These are phyloP conservation scores for Geopemphigus sp. DNA, from an alignment of 1,140 invertebrate genomes.

Conservation along the genomic window DNA sequence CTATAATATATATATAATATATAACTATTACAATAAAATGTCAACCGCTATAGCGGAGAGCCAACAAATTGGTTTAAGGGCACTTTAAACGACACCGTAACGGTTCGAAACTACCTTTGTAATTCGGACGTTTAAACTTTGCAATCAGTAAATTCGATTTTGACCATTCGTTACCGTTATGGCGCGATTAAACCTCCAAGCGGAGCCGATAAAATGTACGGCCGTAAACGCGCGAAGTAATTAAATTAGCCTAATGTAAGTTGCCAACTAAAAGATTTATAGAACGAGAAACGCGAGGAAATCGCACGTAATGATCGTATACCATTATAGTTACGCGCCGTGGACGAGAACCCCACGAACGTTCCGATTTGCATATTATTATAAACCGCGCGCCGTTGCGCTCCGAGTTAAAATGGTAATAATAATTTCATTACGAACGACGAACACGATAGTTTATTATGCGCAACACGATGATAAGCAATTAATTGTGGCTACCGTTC, in stretches of 20 bases:
- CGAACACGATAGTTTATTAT: too few relatives aligned
- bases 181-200: neutral
- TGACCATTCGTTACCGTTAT: slow-evolving; percentile 4
- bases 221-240: neutral
- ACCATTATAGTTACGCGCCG: too few relatives aligned
- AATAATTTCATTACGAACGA: too few relatives aligned
- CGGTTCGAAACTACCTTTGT: neutral
- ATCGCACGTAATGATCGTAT: neutral
- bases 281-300: neutral
- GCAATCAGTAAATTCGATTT: slow-evolving; percentile 31
- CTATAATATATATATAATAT: too few relatives aligned
- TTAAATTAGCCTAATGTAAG: slow-evolving; percentile 2
- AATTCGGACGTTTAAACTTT: slow-evolving; percentile 10
- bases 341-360: neutral
- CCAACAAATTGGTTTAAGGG: slow-evolving; percentile 13
- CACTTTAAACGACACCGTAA: neutral
- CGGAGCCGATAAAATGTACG: neutral
- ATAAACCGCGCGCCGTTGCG: too few relatives aligned
- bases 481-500: too few relatives aligned
- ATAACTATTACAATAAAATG: neutral
- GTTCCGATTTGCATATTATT: too few relatives aligned
- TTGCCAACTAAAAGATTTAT: neutral
- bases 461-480: too few relatives aligned
- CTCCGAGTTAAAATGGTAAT: too few relatives aligned
- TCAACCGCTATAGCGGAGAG: neutral